Evolutionary conservation across 2,797 vertebrate species (phyloP).

Genomic region (Mycteria americana): DNA sequence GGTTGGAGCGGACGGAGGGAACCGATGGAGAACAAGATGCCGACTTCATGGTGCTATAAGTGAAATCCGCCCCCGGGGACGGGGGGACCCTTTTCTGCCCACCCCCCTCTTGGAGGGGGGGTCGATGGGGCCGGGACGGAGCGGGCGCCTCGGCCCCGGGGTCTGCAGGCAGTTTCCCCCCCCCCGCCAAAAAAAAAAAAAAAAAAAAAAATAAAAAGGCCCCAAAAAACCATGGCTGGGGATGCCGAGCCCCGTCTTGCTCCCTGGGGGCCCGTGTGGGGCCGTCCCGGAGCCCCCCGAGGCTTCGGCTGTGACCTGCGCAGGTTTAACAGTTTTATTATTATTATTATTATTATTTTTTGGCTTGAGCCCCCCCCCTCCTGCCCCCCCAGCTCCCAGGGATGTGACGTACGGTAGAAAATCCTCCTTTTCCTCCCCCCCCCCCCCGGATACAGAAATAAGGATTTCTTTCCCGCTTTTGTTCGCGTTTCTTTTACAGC

Average conservation of each 20-base stretch:
- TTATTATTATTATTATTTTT: neutral
- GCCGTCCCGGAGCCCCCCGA: too few species aligned
- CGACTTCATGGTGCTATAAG: neutral
- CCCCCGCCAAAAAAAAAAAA: too few species aligned
- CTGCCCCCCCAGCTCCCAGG: neutral
- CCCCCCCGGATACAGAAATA: conserved; percentile 12
- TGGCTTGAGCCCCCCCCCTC: neutral
- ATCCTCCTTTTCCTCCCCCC: neutral
- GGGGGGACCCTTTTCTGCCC: neutral
- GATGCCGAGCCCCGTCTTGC: too few species aligned
- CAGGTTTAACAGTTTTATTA: neutral
- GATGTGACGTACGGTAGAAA: conserved; percentile 63
- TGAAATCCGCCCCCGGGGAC: neutral
- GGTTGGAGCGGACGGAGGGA: neutral
- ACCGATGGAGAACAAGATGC: neutral
- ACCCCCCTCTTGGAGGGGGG: neutral
- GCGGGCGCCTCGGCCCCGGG: too few species aligned
- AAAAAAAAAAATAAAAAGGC: too few species aligned
- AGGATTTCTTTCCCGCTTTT: conserved; percentile 60
- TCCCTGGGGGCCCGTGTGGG: too few species aligned
- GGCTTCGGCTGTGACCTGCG: neutral
- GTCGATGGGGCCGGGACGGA: neutral
- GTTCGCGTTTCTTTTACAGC: conserved; percentile 29
- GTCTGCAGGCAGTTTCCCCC: too few species aligned
- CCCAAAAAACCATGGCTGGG: neutral